phyloP scores from a whole-genome alignment of 2,888 invertebrate genomes.

The Timema podura region DNA sequence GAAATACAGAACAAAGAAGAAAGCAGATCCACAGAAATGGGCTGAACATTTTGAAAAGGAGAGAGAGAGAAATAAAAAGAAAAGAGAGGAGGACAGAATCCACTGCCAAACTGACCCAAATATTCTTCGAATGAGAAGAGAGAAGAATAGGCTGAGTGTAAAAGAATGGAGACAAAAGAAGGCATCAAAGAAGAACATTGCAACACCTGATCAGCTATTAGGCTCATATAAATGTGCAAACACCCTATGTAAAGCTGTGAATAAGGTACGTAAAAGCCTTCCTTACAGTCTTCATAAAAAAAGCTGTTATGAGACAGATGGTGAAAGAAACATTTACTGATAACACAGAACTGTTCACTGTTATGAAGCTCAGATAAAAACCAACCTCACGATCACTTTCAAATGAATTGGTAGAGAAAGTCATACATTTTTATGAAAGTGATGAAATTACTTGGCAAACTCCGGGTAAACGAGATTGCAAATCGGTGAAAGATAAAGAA shows the following conservation, averaged over 20 bases:
- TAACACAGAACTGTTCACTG: too few relatives aligned
- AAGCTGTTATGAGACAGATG: slow-evolving; percentile 4
- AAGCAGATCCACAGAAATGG: too few relatives aligned
- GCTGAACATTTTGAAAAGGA: too few relatives aligned
- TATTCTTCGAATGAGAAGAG: too few relatives aligned
- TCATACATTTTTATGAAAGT: background rate
- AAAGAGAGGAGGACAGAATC: too few relatives aligned
- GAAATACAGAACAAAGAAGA: too few relatives aligned
- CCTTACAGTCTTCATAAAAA: background rate
- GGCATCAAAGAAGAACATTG: background rate
- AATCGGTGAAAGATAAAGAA: background rate
- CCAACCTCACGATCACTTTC: too few relatives aligned
- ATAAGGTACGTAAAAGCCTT: slow-evolving; percentile 4
- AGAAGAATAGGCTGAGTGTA: too few relatives aligned
- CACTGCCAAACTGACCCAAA: too few relatives aligned
- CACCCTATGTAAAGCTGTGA: slow-evolving; percentile 6
- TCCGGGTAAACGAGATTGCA: slow-evolving; percentile 1
- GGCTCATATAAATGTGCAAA: background rate
- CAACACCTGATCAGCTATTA: background rate
- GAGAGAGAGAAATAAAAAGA: too few relatives aligned
- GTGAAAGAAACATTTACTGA: slow-evolving; percentile 4
- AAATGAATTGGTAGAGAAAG: slow-evolving; percentile 1
- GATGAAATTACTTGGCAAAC: slow-evolving; percentile 5
- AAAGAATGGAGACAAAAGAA: slow-evolving; percentile 7
- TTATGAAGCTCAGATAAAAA: too few relatives aligned